Evolutionary conservation across 23 tunicate species (phyloP).

Genomic region (Oikopleura dioica): DNA sequence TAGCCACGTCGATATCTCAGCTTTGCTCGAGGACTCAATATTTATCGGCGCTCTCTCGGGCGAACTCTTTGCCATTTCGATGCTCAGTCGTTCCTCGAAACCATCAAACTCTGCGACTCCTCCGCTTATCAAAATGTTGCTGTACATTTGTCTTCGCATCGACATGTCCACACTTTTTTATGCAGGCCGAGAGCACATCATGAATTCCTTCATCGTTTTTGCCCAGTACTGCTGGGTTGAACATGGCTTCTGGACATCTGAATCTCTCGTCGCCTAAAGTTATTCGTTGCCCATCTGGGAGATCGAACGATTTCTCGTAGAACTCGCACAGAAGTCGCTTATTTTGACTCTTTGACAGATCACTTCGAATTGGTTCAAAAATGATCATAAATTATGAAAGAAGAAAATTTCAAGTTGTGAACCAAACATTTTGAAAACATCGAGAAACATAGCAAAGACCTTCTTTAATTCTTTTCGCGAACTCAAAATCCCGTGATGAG

Average conservation of each 20-base stretch:
- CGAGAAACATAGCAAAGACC: too few relatives aligned
- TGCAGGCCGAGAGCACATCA: not conserved
- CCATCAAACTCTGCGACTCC: not conserved
- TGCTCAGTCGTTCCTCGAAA: not conserved
- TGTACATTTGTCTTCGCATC: not conserved
- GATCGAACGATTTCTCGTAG: not conserved
- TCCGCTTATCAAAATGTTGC: not conserved
- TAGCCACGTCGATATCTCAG: too few relatives aligned
- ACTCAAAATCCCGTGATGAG: too few relatives aligned
- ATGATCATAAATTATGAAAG: too few relatives aligned
- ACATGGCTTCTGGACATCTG: not conserved
- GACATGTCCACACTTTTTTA: not conserved
- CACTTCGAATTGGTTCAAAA: too few relatives aligned
- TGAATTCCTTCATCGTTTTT: not conserved
- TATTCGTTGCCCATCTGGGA: not conserved
- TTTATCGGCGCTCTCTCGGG: not conserved
- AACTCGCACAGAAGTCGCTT: too few relatives aligned
- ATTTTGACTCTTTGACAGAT: too few relatives aligned
- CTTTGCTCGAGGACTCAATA: not conserved
- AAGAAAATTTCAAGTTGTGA: too few relatives aligned
- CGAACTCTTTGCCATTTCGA: not conserved
- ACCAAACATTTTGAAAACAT: too few relatives aligned
- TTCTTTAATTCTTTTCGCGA: too few relatives aligned
- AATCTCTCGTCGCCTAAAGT: not conserved
- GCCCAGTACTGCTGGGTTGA: not conserved